Evolutionary conservation across 2,797 vertebrate genomes (phyloP).

Genomic region (Zalophus californianus): DNA sequence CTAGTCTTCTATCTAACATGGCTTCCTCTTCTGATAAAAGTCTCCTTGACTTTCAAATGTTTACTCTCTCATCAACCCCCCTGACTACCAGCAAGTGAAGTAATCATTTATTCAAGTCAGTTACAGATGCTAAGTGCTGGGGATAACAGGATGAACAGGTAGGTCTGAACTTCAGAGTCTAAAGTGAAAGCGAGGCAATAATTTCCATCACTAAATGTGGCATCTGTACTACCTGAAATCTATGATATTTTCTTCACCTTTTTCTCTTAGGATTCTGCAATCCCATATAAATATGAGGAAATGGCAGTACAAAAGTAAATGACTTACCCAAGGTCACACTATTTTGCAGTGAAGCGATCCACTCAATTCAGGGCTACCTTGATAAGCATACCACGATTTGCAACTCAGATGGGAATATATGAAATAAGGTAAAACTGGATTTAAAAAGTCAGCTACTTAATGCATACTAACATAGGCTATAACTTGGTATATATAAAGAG

Average conservation of each 20-base stretch:
- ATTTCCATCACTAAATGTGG: background rate
- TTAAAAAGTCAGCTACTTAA: conserved; percentile 40
- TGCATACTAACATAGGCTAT: background rate
- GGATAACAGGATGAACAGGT: background rate
- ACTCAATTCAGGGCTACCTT: conserved; percentile 6
- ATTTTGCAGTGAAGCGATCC: background rate
- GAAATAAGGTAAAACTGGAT: background rate
- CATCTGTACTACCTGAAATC: background rate
- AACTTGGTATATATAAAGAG: conserved; percentile 32
- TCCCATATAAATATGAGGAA: background rate
- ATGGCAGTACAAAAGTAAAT: background rate
- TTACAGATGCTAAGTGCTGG: background rate
- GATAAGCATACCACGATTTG: background rate
- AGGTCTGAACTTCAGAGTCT: background rate
- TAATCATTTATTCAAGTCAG: conserved; percentile 22
- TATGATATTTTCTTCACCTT: background rate
- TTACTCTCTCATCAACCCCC: background rate
- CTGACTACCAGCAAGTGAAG: background rate
- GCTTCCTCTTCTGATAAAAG: background rate
- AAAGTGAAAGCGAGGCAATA: background rate
- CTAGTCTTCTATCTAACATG: background rate
- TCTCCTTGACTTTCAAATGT: background rate
- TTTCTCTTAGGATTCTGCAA: background rate
- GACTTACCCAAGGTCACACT: background rate
- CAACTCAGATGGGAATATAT: conserved; percentile 4